Evolutionary conservation across 2,113 vertebrate genomes (phyloP).

Genomic region (Mirounga angustirostris): DNA sequence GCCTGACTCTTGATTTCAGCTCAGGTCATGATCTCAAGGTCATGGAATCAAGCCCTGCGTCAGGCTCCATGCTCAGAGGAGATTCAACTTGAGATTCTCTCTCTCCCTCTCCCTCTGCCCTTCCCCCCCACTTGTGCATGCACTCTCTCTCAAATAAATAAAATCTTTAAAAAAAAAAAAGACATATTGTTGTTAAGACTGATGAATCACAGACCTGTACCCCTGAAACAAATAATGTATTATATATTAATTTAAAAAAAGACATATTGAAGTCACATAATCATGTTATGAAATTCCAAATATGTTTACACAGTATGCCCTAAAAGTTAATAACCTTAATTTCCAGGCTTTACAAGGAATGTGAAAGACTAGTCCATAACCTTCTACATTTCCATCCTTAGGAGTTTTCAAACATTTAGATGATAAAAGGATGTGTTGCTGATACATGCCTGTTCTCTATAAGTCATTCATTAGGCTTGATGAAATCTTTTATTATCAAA

Average conservation of each 20-base stretch:
- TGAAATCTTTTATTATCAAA: not conserved
- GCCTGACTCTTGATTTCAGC: too few species aligned
- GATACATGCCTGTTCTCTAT: not conserved
- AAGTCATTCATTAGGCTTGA: not conserved
- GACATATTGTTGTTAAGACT: too few species aligned
- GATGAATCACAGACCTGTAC: too few species aligned
- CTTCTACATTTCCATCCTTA: not conserved
- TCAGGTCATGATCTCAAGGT: too few species aligned
- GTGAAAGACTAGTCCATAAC: not conserved
- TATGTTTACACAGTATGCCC: not conserved
- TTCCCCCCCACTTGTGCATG: not conserved
- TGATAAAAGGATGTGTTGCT: not conserved
- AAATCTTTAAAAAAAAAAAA: not conserved
- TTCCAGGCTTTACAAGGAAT: not conserved
- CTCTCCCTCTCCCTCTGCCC: not conserved
- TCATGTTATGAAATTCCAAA: not conserved
- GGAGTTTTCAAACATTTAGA: not conserved
- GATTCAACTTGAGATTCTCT: not conserved
- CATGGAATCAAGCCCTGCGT: too few species aligned
- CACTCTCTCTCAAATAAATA: not conserved
- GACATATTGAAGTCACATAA: not conserved
- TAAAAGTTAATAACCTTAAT: slow-evolving; percentile 20
- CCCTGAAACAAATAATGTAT: too few species aligned
- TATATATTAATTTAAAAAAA: not conserved
- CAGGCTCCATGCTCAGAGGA: too few species aligned